These are phyloP conservation scores for Silurus lanzhouensis DNA, from an alignment of 2,797 vertebrate species.

Conservation along the genomic window DNA sequence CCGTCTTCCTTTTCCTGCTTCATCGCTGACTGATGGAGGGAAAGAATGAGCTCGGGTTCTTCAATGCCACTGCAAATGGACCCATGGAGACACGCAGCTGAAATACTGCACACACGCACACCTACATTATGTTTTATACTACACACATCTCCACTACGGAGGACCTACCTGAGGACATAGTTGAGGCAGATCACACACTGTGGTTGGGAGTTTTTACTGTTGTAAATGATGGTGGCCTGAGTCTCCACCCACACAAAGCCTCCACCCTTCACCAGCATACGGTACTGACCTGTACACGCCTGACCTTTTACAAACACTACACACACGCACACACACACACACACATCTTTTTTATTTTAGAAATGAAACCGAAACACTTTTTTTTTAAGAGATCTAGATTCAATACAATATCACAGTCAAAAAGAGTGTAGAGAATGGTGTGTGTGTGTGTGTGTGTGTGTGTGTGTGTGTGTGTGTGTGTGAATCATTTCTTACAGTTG, in stretches of 20 bases:
- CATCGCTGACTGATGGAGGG: slow-evolving; percentile 87
- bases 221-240: slow-evolving; percentile 98
- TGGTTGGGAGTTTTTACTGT: slow-evolving; percentile 96
- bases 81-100: not conserved
- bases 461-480: slow-evolving; percentile 44
- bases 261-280: slow-evolving; percentile 94
- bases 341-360: slow-evolving; percentile 1
- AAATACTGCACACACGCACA: slow-evolving; percentile 15
- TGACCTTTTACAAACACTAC: slow-evolving; percentile 97
- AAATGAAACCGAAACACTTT: not conserved
- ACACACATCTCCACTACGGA: not conserved
- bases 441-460: slow-evolving; percentile 44
- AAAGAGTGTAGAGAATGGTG: not conserved
- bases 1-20: slow-evolving; percentile 55
- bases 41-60: slow-evolving; percentile 89
- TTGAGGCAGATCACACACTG: slow-evolving; percentile 98
- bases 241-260: slow-evolving; percentile 99
- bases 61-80: slow-evolving; percentile 84
- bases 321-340: slow-evolving; percentile 51
- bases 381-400: not conserved
- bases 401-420: not conserved
- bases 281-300: slow-evolving; percentile 95
- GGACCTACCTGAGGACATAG: slow-evolving; percentile 91
- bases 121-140: not conserved
- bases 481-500: slow-evolving; percentile 80